Base-by-base conservation (phyloP, 2,113 vertebrate species). In the Naja naja region DNA sequence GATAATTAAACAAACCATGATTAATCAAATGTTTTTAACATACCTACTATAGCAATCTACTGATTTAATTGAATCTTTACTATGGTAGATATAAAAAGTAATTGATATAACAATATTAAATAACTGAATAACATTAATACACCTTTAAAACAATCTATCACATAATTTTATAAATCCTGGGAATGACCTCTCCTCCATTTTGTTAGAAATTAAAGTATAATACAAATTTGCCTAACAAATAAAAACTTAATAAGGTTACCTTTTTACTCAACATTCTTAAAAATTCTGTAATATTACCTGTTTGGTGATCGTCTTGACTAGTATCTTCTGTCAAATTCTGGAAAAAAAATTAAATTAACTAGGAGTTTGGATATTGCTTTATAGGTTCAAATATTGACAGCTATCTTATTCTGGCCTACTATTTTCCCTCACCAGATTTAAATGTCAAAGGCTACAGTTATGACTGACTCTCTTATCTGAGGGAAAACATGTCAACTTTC, bases 321-420 rank as follows among this genome's bases (percentile, higher is more conserved):
- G 98, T 97, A 98, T 99, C 99, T 98, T 99, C 99, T 58, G 99
- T 99, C 98, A 99, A 97, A 97, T 99, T 99, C 99, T 99, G 96
- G 30, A 97, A 90, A 97, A 90, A 96, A 56, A 97, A 89, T 11
- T 95, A 93, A 85, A 94, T 96, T 95, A 97, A 96, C 89, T 86
- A 55, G 90, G 4, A 95, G 0, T 9, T 23, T 52, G 69, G 94
- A 43, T 43, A 93, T 94, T 74, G 90, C 11, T 92, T 64, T 92
- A 93, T 55, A 90, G 0, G 58, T 94, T 95, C 89, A 96, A 93
- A 87, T 93, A 87, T 52, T 93, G 90, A 1, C 93, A 92, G 25
- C 56, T 22, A 14, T 56, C 89, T 89, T n/a, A 93, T 56, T 39
- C 69, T 20, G 25, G 23, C n/a, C 45, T 52, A 58, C 5, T 5